Evolutionary conservation across 2,888 invertebrate genomes (phyloP).

Genomic region (Cheilosia soror): DNA sequence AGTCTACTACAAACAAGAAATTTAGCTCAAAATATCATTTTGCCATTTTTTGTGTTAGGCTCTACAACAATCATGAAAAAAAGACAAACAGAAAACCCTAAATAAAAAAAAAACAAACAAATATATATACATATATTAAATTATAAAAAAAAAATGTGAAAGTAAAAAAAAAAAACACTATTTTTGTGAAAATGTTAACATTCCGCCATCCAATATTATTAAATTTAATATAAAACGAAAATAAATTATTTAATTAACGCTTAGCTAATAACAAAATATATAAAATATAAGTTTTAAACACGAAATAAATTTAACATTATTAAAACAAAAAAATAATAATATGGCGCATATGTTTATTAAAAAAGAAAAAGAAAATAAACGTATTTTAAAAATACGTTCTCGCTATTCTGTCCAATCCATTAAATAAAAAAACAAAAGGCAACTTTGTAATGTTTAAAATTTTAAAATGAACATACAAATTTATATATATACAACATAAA

Average conservation of each 20-base stretch:
- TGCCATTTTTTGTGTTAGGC: slow-evolving; percentile 70
- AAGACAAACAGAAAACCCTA: slow-evolving; percentile 62
- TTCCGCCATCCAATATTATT: slow-evolving; percentile 78
- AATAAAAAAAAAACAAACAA: slow-evolving; percentile 45
- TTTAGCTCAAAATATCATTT: slow-evolving; percentile 49
- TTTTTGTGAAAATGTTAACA: slow-evolving; percentile 78
- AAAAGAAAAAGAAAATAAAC: slow-evolving; percentile 55
- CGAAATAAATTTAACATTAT: slow-evolving; percentile 64
- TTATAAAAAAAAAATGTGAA: slow-evolving; percentile 58
- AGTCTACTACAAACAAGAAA: slow-evolving; percentile 18
- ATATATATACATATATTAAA: slow-evolving; percentile 65
- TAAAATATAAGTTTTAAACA: slow-evolving; percentile 69
- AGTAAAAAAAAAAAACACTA: slow-evolving; percentile 72
- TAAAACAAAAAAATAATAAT: slow-evolving; percentile 52
- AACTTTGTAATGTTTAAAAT: slow-evolving; percentile 63
- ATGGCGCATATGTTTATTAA: slow-evolving; percentile 66
- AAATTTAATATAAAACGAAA: slow-evolving; percentile 63
- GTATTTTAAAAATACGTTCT: slow-evolving; percentile 77
- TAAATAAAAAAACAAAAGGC: slow-evolving; percentile 52
- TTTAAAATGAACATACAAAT: slow-evolving; percentile 44
- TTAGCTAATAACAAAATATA: slow-evolving; percentile 70
- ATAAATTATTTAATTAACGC: slow-evolving; percentile 67
- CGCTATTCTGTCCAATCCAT: slow-evolving; percentile 77
- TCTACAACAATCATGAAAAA: slow-evolving; percentile 76
- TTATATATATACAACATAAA: slow-evolving; percentile 51